These are phyloP conservation scores for Sericinus montela DNA, from an alignment of 2,888 invertebrate genomes.

Conservation along the genomic window DNA sequence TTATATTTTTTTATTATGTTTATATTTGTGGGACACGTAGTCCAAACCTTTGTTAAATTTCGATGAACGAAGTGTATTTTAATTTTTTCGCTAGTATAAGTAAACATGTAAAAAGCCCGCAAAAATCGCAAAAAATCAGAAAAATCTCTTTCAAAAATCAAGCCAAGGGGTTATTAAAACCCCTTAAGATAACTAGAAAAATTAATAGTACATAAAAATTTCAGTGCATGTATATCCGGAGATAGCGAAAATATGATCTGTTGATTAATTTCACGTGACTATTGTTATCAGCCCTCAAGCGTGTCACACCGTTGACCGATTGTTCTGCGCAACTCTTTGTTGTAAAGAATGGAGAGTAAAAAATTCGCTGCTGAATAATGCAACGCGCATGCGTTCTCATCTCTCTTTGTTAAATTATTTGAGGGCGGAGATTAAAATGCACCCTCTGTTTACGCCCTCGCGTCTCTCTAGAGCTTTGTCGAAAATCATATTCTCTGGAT, in stretches of 20 bases:
- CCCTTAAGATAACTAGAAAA: too few species aligned
- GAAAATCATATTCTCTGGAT: constrained; percentile 33
- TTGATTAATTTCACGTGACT: constrained; percentile 63
- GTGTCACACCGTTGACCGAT: constrained; percentile 55
- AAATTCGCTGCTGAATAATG: constrained; percentile 45
- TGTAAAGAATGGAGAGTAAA: constrained; percentile 41
- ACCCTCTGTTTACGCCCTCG: constrained; percentile 44
- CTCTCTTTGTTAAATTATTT: constrained; percentile 38
- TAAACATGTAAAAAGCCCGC: too few species aligned
- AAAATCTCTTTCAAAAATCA: too few species aligned
- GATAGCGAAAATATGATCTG: constrained; percentile 29
- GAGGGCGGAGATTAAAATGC: constrained; percentile 40
- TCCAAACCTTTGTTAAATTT: too few species aligned
- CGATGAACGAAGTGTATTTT: too few species aligned
- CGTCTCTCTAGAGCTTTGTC: constrained; percentile 34
- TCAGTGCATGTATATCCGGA: not conserved
- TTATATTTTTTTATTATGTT: too few species aligned
- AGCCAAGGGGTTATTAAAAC: too few species aligned
- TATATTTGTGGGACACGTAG: too few species aligned
- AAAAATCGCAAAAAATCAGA: too few species aligned
- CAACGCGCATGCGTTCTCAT: constrained; percentile 45
- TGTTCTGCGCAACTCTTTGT: constrained; percentile 55
- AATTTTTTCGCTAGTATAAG: too few species aligned
- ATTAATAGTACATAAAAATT: too few species aligned
- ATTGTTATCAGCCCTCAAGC: constrained; percentile 56